These are phyloP conservation scores for Drosophila koepferae DNA, from an alignment of 2,888 invertebrate genomes.

Conservation along the genomic window DNA sequence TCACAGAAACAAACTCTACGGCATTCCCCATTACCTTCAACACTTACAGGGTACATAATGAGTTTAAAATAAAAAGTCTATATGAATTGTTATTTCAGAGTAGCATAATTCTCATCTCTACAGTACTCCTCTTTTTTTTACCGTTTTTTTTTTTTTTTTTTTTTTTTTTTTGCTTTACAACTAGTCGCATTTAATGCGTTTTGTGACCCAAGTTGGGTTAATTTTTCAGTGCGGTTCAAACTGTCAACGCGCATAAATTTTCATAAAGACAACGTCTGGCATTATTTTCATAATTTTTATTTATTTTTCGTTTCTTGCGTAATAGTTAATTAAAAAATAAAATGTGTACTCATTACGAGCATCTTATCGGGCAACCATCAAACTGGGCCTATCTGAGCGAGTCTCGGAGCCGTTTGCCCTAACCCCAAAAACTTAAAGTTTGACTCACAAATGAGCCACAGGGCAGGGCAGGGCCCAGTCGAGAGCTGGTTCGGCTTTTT, in stretches of 20 bases:
- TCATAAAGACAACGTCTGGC: conserved; percentile 56
- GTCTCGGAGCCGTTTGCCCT: conserved; percentile 14
- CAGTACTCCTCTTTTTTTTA: background rate
- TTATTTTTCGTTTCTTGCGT: conserved; percentile 49
- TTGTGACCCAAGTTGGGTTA: conserved; percentile 71
- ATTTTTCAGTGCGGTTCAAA: conserved; percentile 72
- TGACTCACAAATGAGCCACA: conserved; percentile 66
- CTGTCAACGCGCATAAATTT: conserved; percentile 76
- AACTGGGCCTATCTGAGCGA: conserved; percentile 31
- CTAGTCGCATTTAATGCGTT: conserved; percentile 64
- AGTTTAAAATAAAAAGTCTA: background rate
- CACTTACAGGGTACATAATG: conserved; percentile 29
- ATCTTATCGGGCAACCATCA: conserved; percentile 59
- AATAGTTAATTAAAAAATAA: conserved; percentile 76
- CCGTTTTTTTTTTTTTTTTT: background rate
- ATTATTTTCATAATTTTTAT: conserved; percentile 70
- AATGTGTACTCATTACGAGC: conserved; percentile 72
- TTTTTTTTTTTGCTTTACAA: conserved; percentile 36
- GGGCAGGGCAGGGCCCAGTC: background rate
- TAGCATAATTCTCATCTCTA: background rate
- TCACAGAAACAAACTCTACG: too few species aligned
- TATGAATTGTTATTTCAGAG: conserved; percentile 14
- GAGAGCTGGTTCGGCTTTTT: conserved; percentile 10
- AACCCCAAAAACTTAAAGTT: conserved; percentile 51
- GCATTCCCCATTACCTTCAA: background rate